Evolutionary conservation across 2,113 vertebrate genomes (phyloP).

Genomic region (Bettongia penicillata): DNA sequence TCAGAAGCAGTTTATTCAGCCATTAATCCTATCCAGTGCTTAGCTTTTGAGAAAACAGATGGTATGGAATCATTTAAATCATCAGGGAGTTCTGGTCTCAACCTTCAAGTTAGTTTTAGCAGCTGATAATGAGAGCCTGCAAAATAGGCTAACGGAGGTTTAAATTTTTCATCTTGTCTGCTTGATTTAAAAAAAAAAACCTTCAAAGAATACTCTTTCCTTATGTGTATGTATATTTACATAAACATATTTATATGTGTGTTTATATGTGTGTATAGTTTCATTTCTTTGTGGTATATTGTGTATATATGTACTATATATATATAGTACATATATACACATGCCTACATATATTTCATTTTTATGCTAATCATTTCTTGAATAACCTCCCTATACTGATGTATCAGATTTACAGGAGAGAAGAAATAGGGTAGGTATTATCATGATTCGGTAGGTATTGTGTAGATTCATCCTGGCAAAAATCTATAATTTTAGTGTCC

Average conservation of each 20-base stretch:
- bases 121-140: constrained; percentile 14
- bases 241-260: neutral
- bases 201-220: constrained; percentile 23
- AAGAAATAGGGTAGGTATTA: constrained; percentile 9
- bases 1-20: constrained; percentile 48
- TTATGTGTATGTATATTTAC: neutral
- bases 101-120: constrained; percentile 31
- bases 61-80: constrained; percentile 25
- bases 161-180: constrained; percentile 37
- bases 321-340: neutral
- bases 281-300: too few relatives aligned
- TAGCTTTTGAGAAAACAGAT: constrained; percentile 35
- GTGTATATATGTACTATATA: too few relatives aligned
- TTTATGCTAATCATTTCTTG: constrained; percentile 36
- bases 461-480: neutral
- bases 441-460: constrained; percentile 2
- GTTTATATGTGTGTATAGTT: neutral
- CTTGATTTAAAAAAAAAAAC: constrained; percentile 12
- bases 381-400: constrained; percentile 13
- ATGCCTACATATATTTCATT: neutral
- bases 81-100: neutral
- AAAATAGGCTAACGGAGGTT: constrained; percentile 20
- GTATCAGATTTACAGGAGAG: neutral
- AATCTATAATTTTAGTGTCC: neutral
- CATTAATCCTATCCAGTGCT: constrained; percentile 12